Evolutionary conservation across 2,888 invertebrate genomes (phyloP).

Genomic region (Yponomeuta cagnagella): DNA sequence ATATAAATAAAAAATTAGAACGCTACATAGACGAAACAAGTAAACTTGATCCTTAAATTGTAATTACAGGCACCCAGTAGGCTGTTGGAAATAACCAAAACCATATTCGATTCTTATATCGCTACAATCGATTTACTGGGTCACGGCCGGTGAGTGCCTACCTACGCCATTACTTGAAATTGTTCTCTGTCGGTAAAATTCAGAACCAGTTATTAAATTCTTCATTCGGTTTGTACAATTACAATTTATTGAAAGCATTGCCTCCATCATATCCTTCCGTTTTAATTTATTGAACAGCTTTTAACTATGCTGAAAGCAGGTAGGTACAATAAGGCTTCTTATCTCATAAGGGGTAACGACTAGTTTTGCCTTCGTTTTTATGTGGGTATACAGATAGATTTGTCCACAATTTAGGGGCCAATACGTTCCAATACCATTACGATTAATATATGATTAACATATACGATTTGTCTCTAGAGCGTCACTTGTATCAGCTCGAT

Average conservation of each 20-base stretch:
- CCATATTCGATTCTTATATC: not conserved
- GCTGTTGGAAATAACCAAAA: not conserved
- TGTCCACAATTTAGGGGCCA: no score
- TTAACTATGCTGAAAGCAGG: not conserved
- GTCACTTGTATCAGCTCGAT: no score
- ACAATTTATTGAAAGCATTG: not conserved
- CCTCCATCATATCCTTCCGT: not conserved
- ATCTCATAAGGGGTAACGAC: no score
- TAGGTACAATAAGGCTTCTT: not conserved
- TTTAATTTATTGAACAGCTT: not conserved
- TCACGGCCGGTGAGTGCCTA: constrained; percentile 24
- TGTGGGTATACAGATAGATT: no score
- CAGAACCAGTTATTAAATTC: constrained; percentile 7
- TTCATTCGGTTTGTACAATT: not conserved
- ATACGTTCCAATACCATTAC: no score
- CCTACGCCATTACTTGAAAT: constrained; percentile 6
- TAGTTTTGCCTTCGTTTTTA: no score
- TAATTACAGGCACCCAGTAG: not conserved
- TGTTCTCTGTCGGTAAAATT: constrained; percentile 21
- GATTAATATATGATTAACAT: no score
- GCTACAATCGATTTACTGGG: constrained; percentile 22
- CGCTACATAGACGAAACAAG: no score
- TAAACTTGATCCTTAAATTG: not conserved
- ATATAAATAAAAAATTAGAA: no score
- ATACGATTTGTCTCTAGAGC: no score